Base-by-base conservation (phyloP, 2,888 invertebrate species). In the Drosophila birchii region DNA sequence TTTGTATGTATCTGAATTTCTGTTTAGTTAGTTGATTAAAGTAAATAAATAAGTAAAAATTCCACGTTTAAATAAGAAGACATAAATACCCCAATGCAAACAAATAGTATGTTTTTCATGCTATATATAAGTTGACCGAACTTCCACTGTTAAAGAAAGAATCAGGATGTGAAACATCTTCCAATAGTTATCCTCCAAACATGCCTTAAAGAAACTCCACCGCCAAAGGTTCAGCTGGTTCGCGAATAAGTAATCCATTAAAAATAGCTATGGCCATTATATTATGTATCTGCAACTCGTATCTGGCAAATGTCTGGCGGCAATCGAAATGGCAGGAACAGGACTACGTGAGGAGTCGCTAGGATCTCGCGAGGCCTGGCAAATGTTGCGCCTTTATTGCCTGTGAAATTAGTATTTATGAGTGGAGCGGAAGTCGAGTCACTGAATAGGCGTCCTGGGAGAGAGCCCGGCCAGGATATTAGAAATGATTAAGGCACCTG, bases 331-430 rank as follows among this genome's bases (percentile, higher is more conserved):
- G 85, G 82, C 75, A 79, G 51, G 0, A 5, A 20, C 34, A 53
- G 34, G 51, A 53, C 16, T 76, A 75, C 76, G 76, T 76, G 76
- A 78, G 86, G 34, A 56, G 75, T 51, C 49, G 57, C 55, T 56
- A 45, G 61, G 61, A 69, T 68, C 75, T 18, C 7, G n/a, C 45
- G 49, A 44, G 39, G 62, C 75, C 85, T 80, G 78, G 87, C 84
- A 86, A 91, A 91, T 91, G 89, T 88, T 81, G 78, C 76, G 84
- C 87, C 91, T 91, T 92, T 92, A 92, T 92, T 90, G 91, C 91
- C 92, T 90, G 91, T 91, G 92, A 92, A 92, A 92, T 92, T 92
- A 91, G 91, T 92, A 92, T 92, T 92, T 92, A 92, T 92, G 84
- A 76, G 82, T 73, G 64, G 84, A 79, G 69, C 86, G 86, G 81